These are phyloP conservation scores for Harpagifer antarcticus DNA, from an alignment of 2,797 vertebrate genomes.

Conservation along the genomic window DNA sequence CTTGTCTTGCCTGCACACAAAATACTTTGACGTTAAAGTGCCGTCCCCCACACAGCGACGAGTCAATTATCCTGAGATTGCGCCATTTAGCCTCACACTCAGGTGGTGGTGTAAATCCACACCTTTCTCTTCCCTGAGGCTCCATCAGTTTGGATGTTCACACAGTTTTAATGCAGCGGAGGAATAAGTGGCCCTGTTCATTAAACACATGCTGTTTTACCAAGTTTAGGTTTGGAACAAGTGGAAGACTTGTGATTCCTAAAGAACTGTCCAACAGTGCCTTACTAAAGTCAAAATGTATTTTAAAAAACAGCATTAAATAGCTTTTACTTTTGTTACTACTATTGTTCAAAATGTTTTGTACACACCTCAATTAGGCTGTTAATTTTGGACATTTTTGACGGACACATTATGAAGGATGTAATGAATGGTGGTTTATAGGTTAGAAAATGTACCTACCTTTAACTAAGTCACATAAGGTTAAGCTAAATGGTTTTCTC, in stretches of 20 bases:
- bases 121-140: neutral
- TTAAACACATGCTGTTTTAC: conserved; percentile 17
- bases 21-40: conserved; percentile 45
- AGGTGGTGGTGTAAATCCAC: conserved; percentile 17
- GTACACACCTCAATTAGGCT: neutral
- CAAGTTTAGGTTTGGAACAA: conserved; percentile 12
- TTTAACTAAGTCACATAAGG: too few species aligned
- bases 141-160: conserved; percentile 22
- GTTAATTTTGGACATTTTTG: too few species aligned
- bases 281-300: conserved; percentile 1
- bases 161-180: neutral
- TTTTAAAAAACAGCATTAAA: too few species aligned
- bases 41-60: conserved; percentile 6
- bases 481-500: neutral
- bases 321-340: too few species aligned
- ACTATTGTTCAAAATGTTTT: neutral
- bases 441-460: too few species aligned
- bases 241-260: neutral
- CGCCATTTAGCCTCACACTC: conserved; percentile 23
- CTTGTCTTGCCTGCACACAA: conserved; percentile 28
- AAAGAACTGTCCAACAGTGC: conserved; percentile 4
- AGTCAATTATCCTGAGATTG: conserved; percentile 51
- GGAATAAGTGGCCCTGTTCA: conserved; percentile 3
- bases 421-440: neutral
- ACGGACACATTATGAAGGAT: neutral